Percentiles rank a stretch among this genome's conserved stretches.
Evolutionary conservation across 2,888 invertebrate genomes (phyloP).

Genomic region (Eupithecia centaureata): DNA sequence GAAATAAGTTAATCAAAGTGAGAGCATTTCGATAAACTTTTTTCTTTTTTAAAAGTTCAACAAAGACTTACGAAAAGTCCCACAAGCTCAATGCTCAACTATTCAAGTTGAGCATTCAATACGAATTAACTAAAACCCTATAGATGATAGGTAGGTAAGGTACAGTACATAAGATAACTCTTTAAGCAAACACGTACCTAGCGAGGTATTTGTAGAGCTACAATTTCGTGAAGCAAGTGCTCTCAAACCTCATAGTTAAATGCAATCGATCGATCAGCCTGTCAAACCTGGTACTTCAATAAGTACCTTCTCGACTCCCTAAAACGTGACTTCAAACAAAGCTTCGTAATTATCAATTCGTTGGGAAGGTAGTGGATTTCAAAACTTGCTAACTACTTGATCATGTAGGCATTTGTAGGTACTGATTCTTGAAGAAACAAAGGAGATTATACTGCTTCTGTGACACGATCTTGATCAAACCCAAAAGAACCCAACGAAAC

Average conservation of each 20-base stretch:
- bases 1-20: too few relatives aligned
- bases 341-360: constrained; percentile 65
- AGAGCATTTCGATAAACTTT: too few relatives aligned
- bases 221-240: constrained; percentile 28
- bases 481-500: not conserved
- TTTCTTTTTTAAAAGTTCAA: too few relatives aligned
- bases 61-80: too few relatives aligned
- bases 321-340: constrained; percentile 68
- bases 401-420: constrained; percentile 18
- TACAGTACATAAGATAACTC: too few relatives aligned
- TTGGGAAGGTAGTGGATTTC: constrained; percentile 54
- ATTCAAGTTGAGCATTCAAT: too few relatives aligned
- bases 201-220: not conserved
- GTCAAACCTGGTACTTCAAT: constrained; percentile 50
- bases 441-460: not conserved
- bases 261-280: constrained; percentile 58
- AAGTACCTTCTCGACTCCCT: constrained; percentile 42
- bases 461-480: not conserved
- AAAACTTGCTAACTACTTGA: constrained; percentile 49
- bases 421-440: not conserved
- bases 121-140: not conserved
- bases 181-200: not conserved
- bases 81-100: too few relatives aligned
- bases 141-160: not conserved
- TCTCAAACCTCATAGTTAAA: constrained; percentile 23